These are phyloP conservation scores for Coranthus polyacanthus DNA, from an alignment of 2,797 vertebrate genomes.

Conservation along the genomic window DNA sequence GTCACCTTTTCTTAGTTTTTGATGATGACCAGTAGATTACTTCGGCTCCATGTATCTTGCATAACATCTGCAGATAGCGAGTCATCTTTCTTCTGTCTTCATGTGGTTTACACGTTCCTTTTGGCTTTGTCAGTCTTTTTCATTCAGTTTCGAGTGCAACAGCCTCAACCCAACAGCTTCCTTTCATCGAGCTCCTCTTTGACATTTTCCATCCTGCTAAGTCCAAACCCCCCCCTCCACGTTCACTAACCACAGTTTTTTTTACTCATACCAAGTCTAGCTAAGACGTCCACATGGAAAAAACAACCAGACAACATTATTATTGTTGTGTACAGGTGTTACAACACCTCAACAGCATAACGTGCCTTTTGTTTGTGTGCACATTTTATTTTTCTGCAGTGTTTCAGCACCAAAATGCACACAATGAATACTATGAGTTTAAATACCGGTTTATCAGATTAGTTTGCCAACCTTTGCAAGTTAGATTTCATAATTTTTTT, in stretches of 20 bases:
- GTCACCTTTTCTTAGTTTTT: neutral
- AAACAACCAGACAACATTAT: neutral
- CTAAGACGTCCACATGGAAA: constrained; percentile 7
- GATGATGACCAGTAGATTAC: neutral
- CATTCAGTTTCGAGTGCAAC: constrained; percentile 15
- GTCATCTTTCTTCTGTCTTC: constrained; percentile 22
- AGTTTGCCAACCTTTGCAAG: too few species aligned
- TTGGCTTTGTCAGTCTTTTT: constrained; percentile 35
- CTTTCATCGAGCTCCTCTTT: constrained; percentile 30
- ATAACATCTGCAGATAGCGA: constrained; percentile 18
- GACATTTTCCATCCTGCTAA: constrained; percentile 37
- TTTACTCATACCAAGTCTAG: constrained; percentile 2
- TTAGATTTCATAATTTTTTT: too few species aligned
- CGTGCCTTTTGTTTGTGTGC: neutral
- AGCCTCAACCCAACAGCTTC: constrained; percentile 18
- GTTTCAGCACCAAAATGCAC: neutral
- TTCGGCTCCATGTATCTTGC: neutral
- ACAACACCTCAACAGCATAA: neutral
- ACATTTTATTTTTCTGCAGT: neutral
- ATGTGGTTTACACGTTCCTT: constrained; percentile 16
- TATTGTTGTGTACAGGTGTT: constrained; percentile 1
- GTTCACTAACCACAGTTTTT: constrained; percentile 9
- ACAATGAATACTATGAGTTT: too few species aligned
- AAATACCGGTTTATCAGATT: too few species aligned
- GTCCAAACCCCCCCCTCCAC: constrained; percentile 23